A percentile compares a stretch with the other conserved stretches of the same genome.
These are phyloP conservation scores for Nephrotoma appendiculata DNA, from an alignment of 2,888 invertebrate genomes.

Conservation along the genomic window DNA sequence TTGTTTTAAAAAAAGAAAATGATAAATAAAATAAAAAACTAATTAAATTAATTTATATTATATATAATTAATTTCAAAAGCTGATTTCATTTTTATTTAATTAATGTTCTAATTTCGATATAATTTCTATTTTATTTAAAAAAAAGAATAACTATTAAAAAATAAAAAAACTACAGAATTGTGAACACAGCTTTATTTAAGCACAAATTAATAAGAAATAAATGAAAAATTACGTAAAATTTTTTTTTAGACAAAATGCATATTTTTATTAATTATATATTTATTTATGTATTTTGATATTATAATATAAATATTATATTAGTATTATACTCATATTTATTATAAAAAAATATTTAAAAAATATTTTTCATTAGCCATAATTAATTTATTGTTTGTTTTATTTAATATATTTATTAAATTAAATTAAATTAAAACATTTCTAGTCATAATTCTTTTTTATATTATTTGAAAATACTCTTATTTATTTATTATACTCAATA, in stretches of 20 bases:
- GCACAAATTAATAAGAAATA: slow-evolving; percentile 2
- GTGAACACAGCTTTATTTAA: slow-evolving; percentile 1
- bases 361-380: neutral
- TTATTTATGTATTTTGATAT: slow-evolving; percentile 1
- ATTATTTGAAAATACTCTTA: neutral
- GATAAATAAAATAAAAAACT: neutral
- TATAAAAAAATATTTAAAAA: slow-evolving; percentile 1
- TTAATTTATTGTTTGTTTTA: neutral
- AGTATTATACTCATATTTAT: slow-evolving; percentile 1
- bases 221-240: neutral
- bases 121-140: neutral
- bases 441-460: neutral
- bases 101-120: neutral
- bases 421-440: neutral
- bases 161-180: neutral
- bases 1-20: neutral
- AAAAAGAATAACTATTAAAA: neutral
- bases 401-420: neutral
- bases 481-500: neutral
- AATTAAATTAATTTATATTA: neutral
- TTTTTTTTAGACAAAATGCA: neutral
- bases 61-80: neutral
- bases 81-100: neutral
- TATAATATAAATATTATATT: neutral
- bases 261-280: slow-evolving; percentile 1